Base-by-base conservation (phyloP, 2,113 vertebrate genomes). In the Colistium nudipinnis region DNA sequence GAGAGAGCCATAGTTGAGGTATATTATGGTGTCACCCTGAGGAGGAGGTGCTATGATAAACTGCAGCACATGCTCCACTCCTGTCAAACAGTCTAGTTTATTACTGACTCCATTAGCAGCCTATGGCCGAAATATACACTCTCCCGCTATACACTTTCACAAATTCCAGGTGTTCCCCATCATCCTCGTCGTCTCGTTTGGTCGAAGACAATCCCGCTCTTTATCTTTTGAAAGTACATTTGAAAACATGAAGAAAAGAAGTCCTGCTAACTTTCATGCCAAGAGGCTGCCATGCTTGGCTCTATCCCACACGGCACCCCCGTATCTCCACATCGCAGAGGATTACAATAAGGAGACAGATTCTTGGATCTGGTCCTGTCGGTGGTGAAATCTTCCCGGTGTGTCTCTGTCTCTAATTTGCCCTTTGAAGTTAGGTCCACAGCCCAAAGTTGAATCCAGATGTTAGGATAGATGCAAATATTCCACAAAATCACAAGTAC, bases 401-500 rank as follows among this genome's bases (percentile, higher is more conserved):
- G 62, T 44, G 43, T 39, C 66, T 68, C 69, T 56, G 62, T 79
- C 74, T 81, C 48, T 59, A 63, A 57, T 69, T 68, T 35, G 36
- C 48, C 78, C 80, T 90, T 88, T 92, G 86, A 92, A 83, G 85
- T 89, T 16, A 24, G 66, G 63, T 61, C 63, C 68, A 81, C 86
- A 71, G 76, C 83, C 57, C 67, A 81, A 86, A 73, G 83, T 85
- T 71, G 69, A 84, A 67, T 79, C 90, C 89, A 92, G 89, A 91
- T 90, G 89, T 87, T 24, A 22, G 74, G 8, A 63, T 56, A 57
- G 76, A 82, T 80, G 84, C 76, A 56, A 81, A 60, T 47, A 72
- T 65, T 80, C 72, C 79, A n/a, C n/a, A 75, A 78, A 52, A 67
- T 62, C 14, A 41, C 65, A 70, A 35, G 17, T 81, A 38, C 25